Evolutionary conservation across 2,113 vertebrate species (phyloP).

Genomic region (Macquaria australasica): DNA sequence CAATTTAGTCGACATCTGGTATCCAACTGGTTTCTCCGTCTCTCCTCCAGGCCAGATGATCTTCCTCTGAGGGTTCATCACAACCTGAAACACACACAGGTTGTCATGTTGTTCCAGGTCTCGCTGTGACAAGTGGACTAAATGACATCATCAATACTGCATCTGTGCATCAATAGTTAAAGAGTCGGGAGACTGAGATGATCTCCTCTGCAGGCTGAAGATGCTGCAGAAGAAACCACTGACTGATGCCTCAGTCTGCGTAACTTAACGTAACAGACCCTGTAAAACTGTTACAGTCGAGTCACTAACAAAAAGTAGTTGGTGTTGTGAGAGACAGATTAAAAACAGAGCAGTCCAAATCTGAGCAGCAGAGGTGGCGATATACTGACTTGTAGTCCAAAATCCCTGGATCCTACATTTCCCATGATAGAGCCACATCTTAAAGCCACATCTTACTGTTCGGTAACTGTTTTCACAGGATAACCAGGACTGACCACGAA

Average conservation of each 20-base stretch:
- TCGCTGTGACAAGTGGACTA: constrained; percentile 37
- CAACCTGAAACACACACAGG: constrained; percentile 85
- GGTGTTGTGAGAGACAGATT: background rate
- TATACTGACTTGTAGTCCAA: background rate
- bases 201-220: no score
- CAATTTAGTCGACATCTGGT: constrained; percentile 98
- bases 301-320: background rate
- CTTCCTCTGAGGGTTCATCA: constrained; percentile 95
- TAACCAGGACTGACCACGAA: background rate
- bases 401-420: background rate
- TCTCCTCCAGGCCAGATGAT: constrained; percentile 99
- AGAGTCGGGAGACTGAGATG: background rate
- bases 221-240: no score
- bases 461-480: background rate
- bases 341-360: background rate
- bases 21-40: constrained; percentile 96
- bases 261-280: no score
- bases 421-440: no score
- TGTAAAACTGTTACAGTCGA: background rate
- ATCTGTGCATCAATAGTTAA: constrained; percentile 53
- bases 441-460: background rate
- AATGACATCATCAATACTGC: constrained; percentile 55
- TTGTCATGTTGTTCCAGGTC: constrained; percentile 26
- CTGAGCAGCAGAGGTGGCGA: no score
- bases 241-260: no score